phyloP scores from a whole-genome alignment of 2,888 invertebrate genomes.

The Neoitamus cyanurus region DNA sequence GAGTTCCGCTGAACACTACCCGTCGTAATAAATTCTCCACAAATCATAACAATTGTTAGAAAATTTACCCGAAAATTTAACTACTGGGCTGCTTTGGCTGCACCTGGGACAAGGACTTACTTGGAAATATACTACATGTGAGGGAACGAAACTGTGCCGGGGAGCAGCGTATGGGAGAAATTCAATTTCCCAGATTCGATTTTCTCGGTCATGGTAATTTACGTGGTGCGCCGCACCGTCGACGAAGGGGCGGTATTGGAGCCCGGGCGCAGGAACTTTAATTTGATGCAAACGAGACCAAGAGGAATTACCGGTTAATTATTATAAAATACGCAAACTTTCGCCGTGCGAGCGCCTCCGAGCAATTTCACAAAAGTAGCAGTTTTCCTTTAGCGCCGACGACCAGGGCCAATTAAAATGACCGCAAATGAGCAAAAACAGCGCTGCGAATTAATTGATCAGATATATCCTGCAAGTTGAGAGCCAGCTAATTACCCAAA shows the following conservation, averaged over 20 bases:
- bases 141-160: background rate
- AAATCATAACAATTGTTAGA: slow-evolving; percentile 46
- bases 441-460: slow-evolving; percentile 35
- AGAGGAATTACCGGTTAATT: slow-evolving; percentile 20
- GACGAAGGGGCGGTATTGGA: background rate
- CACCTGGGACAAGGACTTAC: slow-evolving; percentile 48
- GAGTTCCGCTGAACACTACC: background rate
- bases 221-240: background rate
- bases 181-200: slow-evolving; percentile 30
- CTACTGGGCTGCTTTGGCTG: slow-evolving; percentile 36
- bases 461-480: slow-evolving; percentile 33
- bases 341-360: background rate
- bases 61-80: slow-evolving; percentile 46
- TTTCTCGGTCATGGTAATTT: background rate
- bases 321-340: slow-evolving; percentile 16
- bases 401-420: slow-evolving; percentile 1
- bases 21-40: slow-evolving; percentile 37
- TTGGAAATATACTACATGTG: slow-evolving; percentile 46
- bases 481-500: slow-evolving; percentile 39
- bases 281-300: slow-evolving; percentile 15
- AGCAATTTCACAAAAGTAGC: slow-evolving; percentile 22
- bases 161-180: background rate
- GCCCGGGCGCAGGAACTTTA: background rate
- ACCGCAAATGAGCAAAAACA: slow-evolving; percentile 35
- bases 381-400: slow-evolving; percentile 9